These are phyloP conservation scores for Antheraea pernyi DNA, from an alignment of 1,140 invertebrate genomes.

Conservation along the genomic window DNA sequence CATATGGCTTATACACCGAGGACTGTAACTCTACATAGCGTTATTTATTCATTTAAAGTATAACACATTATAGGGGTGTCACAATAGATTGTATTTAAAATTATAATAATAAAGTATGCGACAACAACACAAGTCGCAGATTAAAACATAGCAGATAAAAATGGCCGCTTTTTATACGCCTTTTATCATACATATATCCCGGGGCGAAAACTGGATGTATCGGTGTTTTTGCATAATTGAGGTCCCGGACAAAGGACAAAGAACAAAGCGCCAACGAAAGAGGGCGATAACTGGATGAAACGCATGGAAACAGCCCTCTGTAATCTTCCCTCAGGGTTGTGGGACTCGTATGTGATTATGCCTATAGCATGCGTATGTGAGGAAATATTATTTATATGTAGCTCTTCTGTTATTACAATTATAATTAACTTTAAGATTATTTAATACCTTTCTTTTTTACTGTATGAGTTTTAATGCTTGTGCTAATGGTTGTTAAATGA, in stretches of 20 bases:
- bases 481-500: too few species aligned
- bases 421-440: too few species aligned
- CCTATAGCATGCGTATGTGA: too few species aligned
- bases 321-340: neutral
- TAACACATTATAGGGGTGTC: too few species aligned
- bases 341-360: neutral
- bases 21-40: too few species aligned
- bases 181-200: neutral
- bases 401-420: too few species aligned
- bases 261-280: slow-evolving; percentile 12
- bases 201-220: slow-evolving; percentile 7
- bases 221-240: slow-evolving; percentile 15
- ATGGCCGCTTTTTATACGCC: neutral
- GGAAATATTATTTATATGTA: too few species aligned
- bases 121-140: neutral
- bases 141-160: neutral
- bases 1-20: too few species aligned
- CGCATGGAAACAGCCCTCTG: neutral
- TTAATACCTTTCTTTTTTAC: too few species aligned
- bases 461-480: too few species aligned
- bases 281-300: slow-evolving; percentile 8
- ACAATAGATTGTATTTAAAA: neutral
- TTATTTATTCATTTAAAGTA: too few species aligned
- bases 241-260: slow-evolving; percentile 11
- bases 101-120: neutral